phyloP scores from a whole-genome alignment of 2,113 vertebrate species.

The Sylvicapra grimmia region DNA sequence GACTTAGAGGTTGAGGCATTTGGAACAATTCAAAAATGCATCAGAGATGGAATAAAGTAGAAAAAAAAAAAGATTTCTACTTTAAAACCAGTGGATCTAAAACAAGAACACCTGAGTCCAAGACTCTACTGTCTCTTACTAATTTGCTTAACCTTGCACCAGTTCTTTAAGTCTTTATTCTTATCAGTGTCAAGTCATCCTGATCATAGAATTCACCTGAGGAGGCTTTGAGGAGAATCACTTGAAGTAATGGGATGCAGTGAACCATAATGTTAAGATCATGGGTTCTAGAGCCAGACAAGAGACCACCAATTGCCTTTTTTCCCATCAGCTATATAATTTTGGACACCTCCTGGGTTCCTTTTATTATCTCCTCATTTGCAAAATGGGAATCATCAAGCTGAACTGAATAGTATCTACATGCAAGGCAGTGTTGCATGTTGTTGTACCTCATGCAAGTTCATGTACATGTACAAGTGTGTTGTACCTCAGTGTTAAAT shows the following conservation, averaged over 20 bases:
- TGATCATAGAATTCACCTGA: not conserved
- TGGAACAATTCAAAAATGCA: not conserved
- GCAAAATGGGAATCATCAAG: not conserved
- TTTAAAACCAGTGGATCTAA: not conserved
- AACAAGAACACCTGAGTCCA: not conserved
- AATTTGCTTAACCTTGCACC: not conserved
- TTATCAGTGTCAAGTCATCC: not conserved
- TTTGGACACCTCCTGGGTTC: not conserved
- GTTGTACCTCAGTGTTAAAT: not conserved
- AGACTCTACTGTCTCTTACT: not conserved
- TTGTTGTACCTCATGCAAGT: not conserved
- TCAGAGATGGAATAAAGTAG: not conserved
- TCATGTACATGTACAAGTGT: not conserved
- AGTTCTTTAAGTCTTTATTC: not conserved
- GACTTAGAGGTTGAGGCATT: not conserved
- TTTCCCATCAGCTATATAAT: not conserved
- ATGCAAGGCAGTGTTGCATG: not conserved
- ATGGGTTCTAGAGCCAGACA: not conserved
- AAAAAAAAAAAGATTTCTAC: not conserved
- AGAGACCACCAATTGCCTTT: not conserved
- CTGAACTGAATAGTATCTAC: not conserved
- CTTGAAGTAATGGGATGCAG: not conserved
- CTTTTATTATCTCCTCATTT: conserved; percentile 5
- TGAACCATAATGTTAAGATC: not conserved
- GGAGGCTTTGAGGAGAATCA: not conserved